These are phyloP conservation scores for Podabrus alpinus DNA, from an alignment of 2,888 invertebrate genomes.

Conservation along the genomic window DNA sequence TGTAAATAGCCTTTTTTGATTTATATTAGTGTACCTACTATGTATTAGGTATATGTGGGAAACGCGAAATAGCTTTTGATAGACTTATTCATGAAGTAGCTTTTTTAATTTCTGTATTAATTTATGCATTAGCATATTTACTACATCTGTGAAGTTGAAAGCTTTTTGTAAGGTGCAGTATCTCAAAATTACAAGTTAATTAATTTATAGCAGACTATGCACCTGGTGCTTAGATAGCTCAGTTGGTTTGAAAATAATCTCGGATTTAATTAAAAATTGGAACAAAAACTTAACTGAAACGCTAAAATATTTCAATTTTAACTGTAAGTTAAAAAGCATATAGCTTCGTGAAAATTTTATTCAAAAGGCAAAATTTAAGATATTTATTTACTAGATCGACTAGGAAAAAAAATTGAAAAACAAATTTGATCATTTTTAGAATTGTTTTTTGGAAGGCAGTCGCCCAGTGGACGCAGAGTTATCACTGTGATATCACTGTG, in stretches of 20 bases:
- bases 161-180: not conserved
- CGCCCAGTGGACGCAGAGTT: too few relatives aligned
- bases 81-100: not conserved
- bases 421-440: too few relatives aligned
- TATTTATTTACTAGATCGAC: too few relatives aligned
- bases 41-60: constrained; percentile 28
- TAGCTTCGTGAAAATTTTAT: too few relatives aligned
- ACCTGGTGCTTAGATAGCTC: not conserved
- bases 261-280: too few relatives aligned
- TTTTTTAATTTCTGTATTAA: not conserved
- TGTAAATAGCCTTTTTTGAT: constrained; percentile 39
- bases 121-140: not conserved
- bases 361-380: too few relatives aligned
- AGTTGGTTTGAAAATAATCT: not conserved
- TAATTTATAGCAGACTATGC: not conserved
- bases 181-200: not conserved
- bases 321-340: too few relatives aligned
- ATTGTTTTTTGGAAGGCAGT: too few relatives aligned
- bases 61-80: constrained; percentile 8
- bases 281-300: too few relatives aligned
- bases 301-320: too few relatives aligned
- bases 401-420: too few relatives aligned
- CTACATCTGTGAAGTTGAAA: not conserved
- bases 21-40: constrained; percentile 29
- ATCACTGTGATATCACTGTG: too few relatives aligned